These are phyloP conservation scores for Pseudopodoces humilis DNA, from an alignment of 2,113 vertebrate species.

Conservation along the genomic window DNA sequence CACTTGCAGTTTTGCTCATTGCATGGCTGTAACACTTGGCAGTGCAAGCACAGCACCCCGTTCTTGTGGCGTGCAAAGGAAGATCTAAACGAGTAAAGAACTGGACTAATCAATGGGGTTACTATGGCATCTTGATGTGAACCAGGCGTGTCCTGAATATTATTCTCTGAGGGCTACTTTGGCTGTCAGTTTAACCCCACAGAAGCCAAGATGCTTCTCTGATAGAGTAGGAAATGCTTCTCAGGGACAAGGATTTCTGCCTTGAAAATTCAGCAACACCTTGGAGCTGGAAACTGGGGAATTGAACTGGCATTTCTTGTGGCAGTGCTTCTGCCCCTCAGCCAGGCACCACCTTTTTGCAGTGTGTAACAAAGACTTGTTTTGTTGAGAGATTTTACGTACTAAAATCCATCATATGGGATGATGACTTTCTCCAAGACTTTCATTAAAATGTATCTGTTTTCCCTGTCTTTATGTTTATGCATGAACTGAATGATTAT, in stretches of 20 bases:
- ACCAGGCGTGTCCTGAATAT: background rate
- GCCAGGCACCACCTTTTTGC: background rate
- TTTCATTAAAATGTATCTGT: constrained; percentile 8
- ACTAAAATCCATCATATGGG: background rate
- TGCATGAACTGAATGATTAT: constrained; percentile 17
- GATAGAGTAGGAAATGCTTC: background rate
- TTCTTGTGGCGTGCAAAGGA: background rate
- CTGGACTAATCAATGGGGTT: background rate
- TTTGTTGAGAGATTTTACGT: background rate
- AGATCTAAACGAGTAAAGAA: background rate
- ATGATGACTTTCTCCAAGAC: background rate
- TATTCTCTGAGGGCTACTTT: background rate
- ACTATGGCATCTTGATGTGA: background rate
- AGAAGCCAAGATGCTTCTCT: background rate
- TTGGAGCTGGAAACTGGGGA: background rate
- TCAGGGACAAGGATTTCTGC: background rate
- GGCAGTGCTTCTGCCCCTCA: background rate
- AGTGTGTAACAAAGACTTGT: background rate
- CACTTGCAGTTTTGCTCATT: background rate
- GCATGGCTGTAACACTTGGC: background rate
- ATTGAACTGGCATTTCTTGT: background rate
- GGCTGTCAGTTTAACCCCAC: background rate
- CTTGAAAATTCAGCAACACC: background rate
- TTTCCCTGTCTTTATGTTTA: constrained; percentile 30
- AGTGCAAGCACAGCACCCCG: background rate